Evolutionary conservation across 2,888 invertebrate genomes (phyloP).

Genomic region (Pammene aurita): DNA sequence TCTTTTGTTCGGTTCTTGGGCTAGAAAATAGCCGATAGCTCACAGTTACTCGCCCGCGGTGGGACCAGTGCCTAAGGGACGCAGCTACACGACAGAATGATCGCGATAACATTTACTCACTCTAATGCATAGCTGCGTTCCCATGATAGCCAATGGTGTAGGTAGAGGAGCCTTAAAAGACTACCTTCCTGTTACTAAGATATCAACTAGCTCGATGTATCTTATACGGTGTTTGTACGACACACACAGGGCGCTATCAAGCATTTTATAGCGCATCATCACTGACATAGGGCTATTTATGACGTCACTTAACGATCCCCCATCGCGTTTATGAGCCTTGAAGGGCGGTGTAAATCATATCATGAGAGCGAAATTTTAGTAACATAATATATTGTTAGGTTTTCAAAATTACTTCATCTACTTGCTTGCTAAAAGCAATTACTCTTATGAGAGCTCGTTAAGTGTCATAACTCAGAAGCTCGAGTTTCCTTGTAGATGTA

Average conservation of each 20-base stretch:
- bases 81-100: no score
- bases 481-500: background rate
- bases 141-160: no score
- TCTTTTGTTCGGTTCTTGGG: no score
- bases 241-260: slow-evolving; percentile 47
- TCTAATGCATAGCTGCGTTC: no score
- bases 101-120: no score
- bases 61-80: no score
- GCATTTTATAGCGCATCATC: slow-evolving; percentile 58
- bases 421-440: slow-evolving; percentile 9
- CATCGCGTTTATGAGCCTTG: slow-evolving; percentile 53
- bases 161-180: no score
- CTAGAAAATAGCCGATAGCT: no score
- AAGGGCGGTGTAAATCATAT: slow-evolving; percentile 50
- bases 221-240: slow-evolving; percentile 3
- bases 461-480: background rate
- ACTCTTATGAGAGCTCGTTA: slow-evolving; percentile 9
- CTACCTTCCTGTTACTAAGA: no score
- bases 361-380: slow-evolving; percentile 41
- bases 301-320: slow-evolving; percentile 56
- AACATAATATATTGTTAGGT: slow-evolving; percentile 19
- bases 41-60: no score
- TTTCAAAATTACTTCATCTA: slow-evolving; percentile 6
- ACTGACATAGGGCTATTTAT: slow-evolving; percentile 56
- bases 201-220: no score